Evolutionary conservation across 2,888 invertebrate species (phyloP), one percentile per base, ranked within the genome.

Genomic region (Chymomyza amoena): DNA sequence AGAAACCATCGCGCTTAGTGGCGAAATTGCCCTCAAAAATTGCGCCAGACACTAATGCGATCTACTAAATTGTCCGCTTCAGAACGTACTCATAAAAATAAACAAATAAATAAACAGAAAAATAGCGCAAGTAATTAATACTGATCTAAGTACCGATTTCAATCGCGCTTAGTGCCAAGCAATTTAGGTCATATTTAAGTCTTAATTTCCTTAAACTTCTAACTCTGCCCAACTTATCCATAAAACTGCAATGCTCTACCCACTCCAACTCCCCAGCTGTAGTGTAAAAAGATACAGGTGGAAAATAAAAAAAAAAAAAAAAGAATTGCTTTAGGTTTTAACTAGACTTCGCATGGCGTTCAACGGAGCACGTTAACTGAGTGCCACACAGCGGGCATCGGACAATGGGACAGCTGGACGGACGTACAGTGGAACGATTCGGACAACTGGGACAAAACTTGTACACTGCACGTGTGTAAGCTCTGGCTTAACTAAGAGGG

Each of bases 301-400:
- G 39, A 45, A 45, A 13, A 45, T 45, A 45, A 45, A 45, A 45
- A 45, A 45, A 39, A 45, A 45, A 45, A 78, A 86, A 39, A 45
- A 45, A 45, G 77, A 86, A 25, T 25, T 25, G 25, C 72, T 81
- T 86, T 86, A 83, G 88, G 88, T 87, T 86, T 86, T 45, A 77
- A 81, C 86, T 81, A 85, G 88, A 83, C 84, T 63, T 73, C 54
- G 64, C 64, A 57, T 56, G 63, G 61, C 67, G 60, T 69, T 57
- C 60, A 54, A 50, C 54, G 20, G 63, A 15, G 20, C 57, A 57
- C 52, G 52, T 54, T 45, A 45, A 45, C 52, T 54, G 16, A 16
- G 52, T 54, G 52, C 39, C 39, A 54, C 52, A 54, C 52, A 18
- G 52, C 52, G 52, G 52, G 18, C 7, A 18, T 71, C 69, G 63